Evolutionary conservation across 1,140 invertebrate genomes (phyloP), one percentile per base, ranked within the genome.

Genomic region (Tetramorium alpestre): DNA sequence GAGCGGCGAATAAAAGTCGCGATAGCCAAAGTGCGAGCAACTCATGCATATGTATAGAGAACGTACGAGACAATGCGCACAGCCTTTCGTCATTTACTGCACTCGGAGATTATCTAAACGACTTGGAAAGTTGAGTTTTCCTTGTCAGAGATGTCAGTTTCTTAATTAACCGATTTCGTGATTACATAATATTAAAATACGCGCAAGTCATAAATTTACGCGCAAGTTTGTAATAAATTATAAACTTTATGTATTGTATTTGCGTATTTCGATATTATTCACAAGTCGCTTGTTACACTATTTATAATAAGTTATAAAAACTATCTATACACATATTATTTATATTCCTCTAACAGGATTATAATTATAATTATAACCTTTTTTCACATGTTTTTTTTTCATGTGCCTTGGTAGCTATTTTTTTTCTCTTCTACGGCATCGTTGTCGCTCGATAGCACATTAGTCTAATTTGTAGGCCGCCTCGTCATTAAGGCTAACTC

Each of bases 401-500:
- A 44, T 28, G 25, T 22, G 64, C 22, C 67, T 69, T 6, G 41
- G 18, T 28, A 33, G 33, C 4, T 4, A 13, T 80, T 78, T 80
- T 28, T 69, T 64, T 69, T 64, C 41, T 81, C 22, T 49, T 28
- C 47, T 72, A 69, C 38, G 18, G 1, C 44, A 51, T 62, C 22
- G 28, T 41, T 49, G 10, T 56, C 80, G 88, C 25, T 80, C 65
- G 75, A 88, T 72, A 49, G 38, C n/a, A 38, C 72, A 18, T 49
- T 47, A n/a, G 73, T 72, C 88, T 91, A 92, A 92, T 92, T 92
- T 92, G 72, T 92, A 92, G 91, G 91, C 72, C 91, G 89, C 70
- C 44, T 49, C 78, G 62, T 88, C 85, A 92, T 92, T 92, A 92
- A 92, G 89, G 84, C 78, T 91, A 92, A 92, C 88, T 86, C 81